A percentile compares a stretch with the other conserved stretches of the same genome.
These are phyloP conservation scores for Symphodus melops DNA, from an alignment of 2,113 vertebrate species.

Conservation along the genomic window DNA sequence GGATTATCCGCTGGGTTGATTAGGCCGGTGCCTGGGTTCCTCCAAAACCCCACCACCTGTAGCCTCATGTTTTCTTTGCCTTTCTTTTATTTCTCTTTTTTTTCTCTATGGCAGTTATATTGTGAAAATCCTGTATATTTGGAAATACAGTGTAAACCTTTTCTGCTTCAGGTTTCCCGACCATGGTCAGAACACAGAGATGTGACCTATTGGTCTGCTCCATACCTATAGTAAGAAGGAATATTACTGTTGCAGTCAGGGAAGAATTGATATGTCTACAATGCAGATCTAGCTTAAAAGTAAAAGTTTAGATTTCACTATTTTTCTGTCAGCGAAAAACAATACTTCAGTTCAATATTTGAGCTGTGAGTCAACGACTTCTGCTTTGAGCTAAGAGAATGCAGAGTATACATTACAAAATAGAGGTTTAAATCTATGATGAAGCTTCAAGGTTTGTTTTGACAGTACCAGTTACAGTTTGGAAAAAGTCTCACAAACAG, in stretches of 20 bases:
- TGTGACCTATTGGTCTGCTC: too few species aligned
- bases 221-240: neutral
- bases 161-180: too few species aligned
- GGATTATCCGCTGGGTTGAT: too few species aligned
- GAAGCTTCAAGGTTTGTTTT: slow-evolving; percentile 46
- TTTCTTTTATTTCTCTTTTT: too few species aligned
- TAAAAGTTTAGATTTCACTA: slow-evolving; percentile 1
- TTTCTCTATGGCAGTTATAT: too few species aligned
- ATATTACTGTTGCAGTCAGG: neutral
- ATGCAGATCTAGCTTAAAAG: neutral
- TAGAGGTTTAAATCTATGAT: slow-evolving; percentile 24
- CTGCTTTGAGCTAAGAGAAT: slow-evolving; percentile 3
- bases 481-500: slow-evolving; percentile 1
- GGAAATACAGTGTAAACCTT: too few species aligned
- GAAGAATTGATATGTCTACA: neutral
- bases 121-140: too few species aligned
- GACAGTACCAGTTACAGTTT: slow-evolving; percentile 32
- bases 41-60: too few species aligned
- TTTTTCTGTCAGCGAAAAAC: neutral
- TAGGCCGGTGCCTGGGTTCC: too few species aligned
- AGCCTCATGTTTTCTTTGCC: too few species aligned
- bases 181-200: too few species aligned
- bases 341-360: neutral
- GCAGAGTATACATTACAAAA: slow-evolving; percentile 30
- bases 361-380: neutral